A percentile compares a stretch with the other conserved stretches of the same genome.
These are phyloP conservation scores for Indicator maculatus DNA, from an alignment of 2,113 vertebrate species.

Conservation along the genomic window DNA sequence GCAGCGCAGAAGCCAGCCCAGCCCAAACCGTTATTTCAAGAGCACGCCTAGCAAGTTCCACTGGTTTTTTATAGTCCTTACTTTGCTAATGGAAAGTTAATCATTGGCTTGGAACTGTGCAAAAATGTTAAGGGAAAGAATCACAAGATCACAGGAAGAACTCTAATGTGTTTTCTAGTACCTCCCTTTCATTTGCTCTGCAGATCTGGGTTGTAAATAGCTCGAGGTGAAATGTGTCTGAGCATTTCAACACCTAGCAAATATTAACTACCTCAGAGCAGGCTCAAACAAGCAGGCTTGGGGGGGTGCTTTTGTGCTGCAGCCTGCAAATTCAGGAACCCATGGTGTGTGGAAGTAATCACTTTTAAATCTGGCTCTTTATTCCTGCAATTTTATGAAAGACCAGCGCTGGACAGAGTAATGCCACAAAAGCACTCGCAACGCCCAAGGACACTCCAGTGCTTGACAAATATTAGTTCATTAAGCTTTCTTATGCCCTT, in stretches of 20 bases:
- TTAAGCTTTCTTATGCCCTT: not conserved
- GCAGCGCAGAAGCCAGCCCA: not conserved
- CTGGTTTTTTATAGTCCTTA: not conserved
- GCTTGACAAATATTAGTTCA: not conserved
- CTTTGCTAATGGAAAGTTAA: slow-evolving; percentile 41
- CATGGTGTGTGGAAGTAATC: not conserved
- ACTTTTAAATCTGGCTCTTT: not conserved
- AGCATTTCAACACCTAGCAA: slow-evolving; percentile 36
- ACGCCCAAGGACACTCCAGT: not conserved
- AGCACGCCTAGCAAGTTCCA: not conserved
- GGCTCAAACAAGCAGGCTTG: not conserved
- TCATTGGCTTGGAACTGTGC: slow-evolving; percentile 11
- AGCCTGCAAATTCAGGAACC: not conserved
- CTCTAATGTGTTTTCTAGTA: not conserved
- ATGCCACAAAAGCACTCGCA: not conserved
- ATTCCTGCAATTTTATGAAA: not conserved
- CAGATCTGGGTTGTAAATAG: not conserved
- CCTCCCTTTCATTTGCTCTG: not conserved
- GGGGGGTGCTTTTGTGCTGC: not conserved
- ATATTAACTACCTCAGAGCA: slow-evolving; percentile 40
- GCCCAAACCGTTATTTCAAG: not conserved
- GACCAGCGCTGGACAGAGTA: not conserved
- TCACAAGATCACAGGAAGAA: slow-evolving; percentile 44
- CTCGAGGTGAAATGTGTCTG: slow-evolving; percentile 17
- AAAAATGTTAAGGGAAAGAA: slow-evolving; percentile 18